Percentiles rank a stretch among this genome's conserved stretches.
Evolutionary conservation across 2,113 vertebrate species (phyloP).

Genomic region (Odontophorus gujanensis): DNA sequence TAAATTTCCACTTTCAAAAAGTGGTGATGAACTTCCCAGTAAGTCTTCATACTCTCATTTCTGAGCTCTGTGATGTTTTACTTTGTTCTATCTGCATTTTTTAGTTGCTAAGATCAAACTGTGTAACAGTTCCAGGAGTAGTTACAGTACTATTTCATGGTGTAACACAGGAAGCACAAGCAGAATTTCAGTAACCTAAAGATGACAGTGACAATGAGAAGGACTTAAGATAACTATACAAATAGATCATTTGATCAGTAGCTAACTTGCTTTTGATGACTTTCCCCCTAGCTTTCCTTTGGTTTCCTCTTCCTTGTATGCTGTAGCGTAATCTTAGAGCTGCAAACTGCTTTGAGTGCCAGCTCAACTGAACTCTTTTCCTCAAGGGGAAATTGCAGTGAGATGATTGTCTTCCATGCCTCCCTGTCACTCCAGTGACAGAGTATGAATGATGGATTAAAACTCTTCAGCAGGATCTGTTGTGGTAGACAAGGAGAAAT

Average conservation of each 20-base stretch:
- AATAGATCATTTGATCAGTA: neutral
- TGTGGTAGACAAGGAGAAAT: no score
- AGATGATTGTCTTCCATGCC: neutral
- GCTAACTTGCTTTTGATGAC: neutral
- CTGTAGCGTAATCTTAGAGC: neutral
- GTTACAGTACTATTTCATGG: neutral
- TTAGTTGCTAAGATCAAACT: neutral
- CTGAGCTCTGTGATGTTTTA: neutral
- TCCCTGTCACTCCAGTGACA: neutral
- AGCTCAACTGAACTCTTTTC: neutral
- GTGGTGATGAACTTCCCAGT: slow-evolving; percentile 82
- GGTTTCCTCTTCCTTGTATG: neutral
- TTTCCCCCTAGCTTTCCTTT: neutral
- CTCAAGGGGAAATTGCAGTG: neutral
- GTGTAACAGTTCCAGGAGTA: neutral
- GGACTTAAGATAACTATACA: neutral
- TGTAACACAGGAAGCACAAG: neutral
- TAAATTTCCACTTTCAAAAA: slow-evolving; percentile 78
- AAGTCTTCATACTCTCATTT: neutral
- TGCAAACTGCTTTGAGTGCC: neutral
- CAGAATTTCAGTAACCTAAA: neutral
- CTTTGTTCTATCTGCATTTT: neutral
- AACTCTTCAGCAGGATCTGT: neutral
- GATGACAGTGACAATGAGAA: neutral
- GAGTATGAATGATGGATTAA: neutral